Conservation (phyloP, 92 coral and sea anemone species). For the Porites rus region DNA sequence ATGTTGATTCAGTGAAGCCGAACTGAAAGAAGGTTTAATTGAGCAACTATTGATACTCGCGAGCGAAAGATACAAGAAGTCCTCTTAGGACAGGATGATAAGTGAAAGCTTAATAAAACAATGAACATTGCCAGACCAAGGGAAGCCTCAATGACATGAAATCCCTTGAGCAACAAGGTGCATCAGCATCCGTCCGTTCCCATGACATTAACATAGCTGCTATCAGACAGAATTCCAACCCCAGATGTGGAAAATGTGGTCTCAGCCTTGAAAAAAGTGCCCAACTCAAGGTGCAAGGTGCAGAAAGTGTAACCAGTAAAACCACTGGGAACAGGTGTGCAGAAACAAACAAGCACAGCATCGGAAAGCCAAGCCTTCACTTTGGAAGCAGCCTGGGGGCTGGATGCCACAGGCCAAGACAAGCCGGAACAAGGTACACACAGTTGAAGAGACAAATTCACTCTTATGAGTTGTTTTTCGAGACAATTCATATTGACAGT, state of each 20-base stretch:
- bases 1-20: constrained; percentile 13
- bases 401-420: not conserved
- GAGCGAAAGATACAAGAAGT: not conserved
- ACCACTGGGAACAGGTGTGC: too few species aligned
- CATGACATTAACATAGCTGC: not conserved
- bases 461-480: constrained; percentile 17
- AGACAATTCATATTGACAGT: constrained; percentile 17
- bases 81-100: not conserved
- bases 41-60: not conserved
- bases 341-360: not conserved
- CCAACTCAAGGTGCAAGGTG: too few species aligned
- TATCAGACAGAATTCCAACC: not conserved
- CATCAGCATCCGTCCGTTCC: not conserved
- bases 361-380: not conserved
- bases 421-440: not conserved
- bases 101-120: not conserved
- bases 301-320: too few species aligned
- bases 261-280: too few species aligned
- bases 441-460: not conserved
- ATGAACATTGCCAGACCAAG: too few species aligned
- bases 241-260: not conserved
- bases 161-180: not conserved
- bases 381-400: not conserved
- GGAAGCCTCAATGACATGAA: too few species aligned
- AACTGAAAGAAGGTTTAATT: not conserved